A percentile compares a stretch with the other conserved stretches of the same genome.
Evolutionary conservation across 2,797 vertebrate genomes (phyloP).

Genomic region (Chelidonichthys spinosus): DNA sequence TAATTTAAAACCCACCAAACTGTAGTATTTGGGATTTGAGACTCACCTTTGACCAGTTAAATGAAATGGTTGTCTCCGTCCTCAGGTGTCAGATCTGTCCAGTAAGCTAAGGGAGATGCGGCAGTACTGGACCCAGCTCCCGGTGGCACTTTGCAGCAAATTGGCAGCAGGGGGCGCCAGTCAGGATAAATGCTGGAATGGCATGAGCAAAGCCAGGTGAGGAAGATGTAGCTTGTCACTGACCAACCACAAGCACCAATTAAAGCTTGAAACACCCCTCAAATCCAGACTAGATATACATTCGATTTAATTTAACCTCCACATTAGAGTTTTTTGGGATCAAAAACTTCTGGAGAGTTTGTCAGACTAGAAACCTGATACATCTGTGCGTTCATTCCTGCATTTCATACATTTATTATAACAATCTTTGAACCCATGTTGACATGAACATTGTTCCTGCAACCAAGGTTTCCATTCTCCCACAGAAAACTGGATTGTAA

Average conservation of each 20-base stretch:
- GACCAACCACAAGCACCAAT: background rate
- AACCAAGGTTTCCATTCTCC: background rate
- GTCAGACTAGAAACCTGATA: background rate
- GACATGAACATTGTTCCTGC: background rate
- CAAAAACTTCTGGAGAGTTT: background rate
- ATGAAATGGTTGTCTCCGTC: background rate
- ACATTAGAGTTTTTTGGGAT: background rate
- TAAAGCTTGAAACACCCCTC: background rate
- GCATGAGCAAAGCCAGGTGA: conserved; percentile 90
- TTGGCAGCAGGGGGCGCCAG: conserved; percentile 78
- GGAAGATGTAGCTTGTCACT: background rate
- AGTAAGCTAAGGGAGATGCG: conserved; percentile 89
- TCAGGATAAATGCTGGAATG: conserved; percentile 94
- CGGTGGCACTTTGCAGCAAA: conserved; percentile 87
- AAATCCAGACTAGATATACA: background rate
- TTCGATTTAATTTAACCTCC: background rate
- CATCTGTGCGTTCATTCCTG: background rate
- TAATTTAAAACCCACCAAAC: background rate
- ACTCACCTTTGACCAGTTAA: background rate
- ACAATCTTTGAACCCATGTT: background rate
- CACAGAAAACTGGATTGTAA: background rate
- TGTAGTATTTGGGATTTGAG: background rate
- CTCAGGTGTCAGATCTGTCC: conserved; percentile 91
- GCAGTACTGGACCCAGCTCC: conserved; percentile 92
- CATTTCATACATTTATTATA: background rate